Evolutionary conservation across 2,113 vertebrate species (phyloP).

Genomic region (Ailuropoda melanoleuca): DNA sequence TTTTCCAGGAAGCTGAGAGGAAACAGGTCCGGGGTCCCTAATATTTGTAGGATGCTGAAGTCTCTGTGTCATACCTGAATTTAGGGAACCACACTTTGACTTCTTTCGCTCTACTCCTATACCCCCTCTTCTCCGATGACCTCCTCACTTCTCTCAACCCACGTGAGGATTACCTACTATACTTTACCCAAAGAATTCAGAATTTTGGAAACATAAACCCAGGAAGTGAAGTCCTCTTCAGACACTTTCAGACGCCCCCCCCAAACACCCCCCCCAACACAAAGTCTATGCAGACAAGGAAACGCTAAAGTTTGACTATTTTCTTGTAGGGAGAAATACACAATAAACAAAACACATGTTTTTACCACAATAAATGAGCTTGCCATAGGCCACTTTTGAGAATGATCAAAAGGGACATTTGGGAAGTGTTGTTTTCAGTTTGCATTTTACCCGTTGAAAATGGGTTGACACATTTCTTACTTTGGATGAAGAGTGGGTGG

Average conservation of each 20-base stretch:
- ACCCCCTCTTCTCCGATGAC: background rate
- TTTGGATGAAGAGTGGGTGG: background rate
- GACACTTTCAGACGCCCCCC: background rate
- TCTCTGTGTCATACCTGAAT: background rate
- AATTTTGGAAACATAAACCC: background rate
- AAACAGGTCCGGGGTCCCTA: background rate
- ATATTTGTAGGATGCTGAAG: background rate
- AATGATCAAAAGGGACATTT: background rate
- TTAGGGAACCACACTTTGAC: background rate
- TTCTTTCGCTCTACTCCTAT: background rate
- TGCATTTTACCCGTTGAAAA: constrained; percentile 11
- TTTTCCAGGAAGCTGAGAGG: background rate
- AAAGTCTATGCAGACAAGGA: background rate
- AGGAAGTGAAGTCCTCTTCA: background rate
- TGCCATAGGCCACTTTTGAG: background rate
- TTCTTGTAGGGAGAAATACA: background rate
- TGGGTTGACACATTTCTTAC: background rate
- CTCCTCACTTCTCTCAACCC: background rate
- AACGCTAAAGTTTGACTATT: background rate
- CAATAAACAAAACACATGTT: background rate
- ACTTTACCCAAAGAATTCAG: background rate
- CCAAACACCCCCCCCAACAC: background rate
- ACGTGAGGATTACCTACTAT: background rate
- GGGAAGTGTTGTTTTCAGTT: background rate
- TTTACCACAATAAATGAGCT: background rate